A percentile compares a stretch with the other conserved stretches of the same genome.
phyloP scores from a whole-genome alignment of 2,113 vertebrate species.

The Hippocampus abdominalis region DNA sequence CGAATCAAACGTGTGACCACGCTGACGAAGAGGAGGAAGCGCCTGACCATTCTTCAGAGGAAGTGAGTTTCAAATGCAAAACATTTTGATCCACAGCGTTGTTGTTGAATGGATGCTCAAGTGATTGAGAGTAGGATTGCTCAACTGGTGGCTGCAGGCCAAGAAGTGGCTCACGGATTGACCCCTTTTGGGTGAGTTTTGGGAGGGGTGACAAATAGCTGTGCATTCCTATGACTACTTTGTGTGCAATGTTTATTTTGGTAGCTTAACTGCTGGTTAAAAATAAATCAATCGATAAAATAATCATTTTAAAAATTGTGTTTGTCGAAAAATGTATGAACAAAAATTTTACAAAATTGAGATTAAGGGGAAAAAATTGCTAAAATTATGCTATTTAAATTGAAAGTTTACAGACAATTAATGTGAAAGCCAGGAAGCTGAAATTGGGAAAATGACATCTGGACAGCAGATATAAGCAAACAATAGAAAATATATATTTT shows the following conservation, averaged over 20 bases:
- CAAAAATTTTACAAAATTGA: background rate
- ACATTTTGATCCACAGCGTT: background rate
- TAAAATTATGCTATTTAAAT: too few species aligned
- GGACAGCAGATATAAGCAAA: too few species aligned
- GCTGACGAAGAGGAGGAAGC: background rate
- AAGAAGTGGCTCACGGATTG: background rate
- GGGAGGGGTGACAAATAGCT: too few species aligned
- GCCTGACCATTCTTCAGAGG: too few species aligned
- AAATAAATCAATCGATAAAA: background rate
- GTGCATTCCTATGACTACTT: background rate
- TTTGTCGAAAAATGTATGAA: too few species aligned
- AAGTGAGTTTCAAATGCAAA: background rate
- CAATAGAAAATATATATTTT: too few species aligned
- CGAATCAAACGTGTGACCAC: background rate
- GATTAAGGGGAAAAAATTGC: too few species aligned
- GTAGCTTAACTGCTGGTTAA: background rate
- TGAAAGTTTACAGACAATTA: too few species aligned
- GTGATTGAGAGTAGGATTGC: background rate
- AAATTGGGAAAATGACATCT: too few species aligned
- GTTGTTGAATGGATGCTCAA: background rate
- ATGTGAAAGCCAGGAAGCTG: too few species aligned
- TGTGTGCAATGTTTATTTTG: background rate
- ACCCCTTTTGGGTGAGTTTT: background rate
- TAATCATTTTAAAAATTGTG: too few species aligned
- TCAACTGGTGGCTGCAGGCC: background rate